Base-by-base conservation (phyloP, 2,888 invertebrate species). In the Mechanitis messenoides region DNA sequence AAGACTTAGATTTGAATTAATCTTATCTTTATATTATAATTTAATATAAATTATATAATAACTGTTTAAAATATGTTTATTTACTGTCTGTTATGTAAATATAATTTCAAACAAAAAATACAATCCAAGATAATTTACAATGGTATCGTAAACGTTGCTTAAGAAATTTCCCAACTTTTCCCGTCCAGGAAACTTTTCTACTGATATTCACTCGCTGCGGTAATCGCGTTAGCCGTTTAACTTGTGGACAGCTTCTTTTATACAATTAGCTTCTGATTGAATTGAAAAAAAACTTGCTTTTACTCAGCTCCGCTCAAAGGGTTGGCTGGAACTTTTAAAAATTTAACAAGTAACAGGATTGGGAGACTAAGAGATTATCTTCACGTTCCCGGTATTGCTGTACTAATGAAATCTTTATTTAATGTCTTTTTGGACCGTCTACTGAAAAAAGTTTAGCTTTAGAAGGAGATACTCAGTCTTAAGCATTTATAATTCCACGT, bases 141-240 rank as follows among this genome's bases (percentile, higher is more conserved):
- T 31, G 50, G 50, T 50, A 50, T 50, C 28, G 50, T 50, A 50
- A 50, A 50, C 50, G 50, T 50, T 50, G 50, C 53, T 56, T 59
- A 61, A 64, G 62, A 62, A 63, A 66, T 62, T 61, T 68, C 67
- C 71, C 63, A 76, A 78, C 72, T 76, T 77, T 74, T 69, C 73
- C 70, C 72, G 71, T 70, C 67, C 69, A 65, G 64, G 68, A 71
- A 76, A 72, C 75, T 75, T 68, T 70, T 75, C 70, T 74, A 72
- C 72, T 75, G 74, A 80, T 84, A 84, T 85, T 85, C 85, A 84
- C 81, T 85, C 76, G 73, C 72, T 72, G 73, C 71, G 70, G 80
- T 83, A 86, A 87, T 82, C 79, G 78, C 76, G 79, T 85, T 85
- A 83, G 75, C 77, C 76, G 78, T 83, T 83, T 80, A 84, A 81